Percentiles rank a stretch among this genome's conserved stretches.
These are phyloP conservation scores for Adineta ricciae DNA, from an alignment of 2,888 invertebrate genomes.

Conservation along the genomic window DNA sequence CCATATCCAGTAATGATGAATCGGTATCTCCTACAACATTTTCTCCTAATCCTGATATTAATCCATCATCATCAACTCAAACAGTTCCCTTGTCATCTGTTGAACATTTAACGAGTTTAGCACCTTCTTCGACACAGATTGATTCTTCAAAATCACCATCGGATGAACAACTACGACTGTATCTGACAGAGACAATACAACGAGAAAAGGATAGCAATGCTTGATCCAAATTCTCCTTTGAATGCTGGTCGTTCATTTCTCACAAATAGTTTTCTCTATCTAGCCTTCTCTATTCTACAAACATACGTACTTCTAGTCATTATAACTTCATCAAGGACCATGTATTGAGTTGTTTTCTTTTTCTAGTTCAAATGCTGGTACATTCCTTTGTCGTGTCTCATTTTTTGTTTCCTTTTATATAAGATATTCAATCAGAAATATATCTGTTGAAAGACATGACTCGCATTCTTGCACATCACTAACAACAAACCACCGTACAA, in stretches of 20 bases:
- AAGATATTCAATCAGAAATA: background rate
- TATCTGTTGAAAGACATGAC: background rate
- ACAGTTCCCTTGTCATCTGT: background rate
- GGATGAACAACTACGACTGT: background rate
- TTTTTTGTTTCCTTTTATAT: background rate
- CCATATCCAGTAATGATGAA: background rate
- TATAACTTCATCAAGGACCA: background rate
- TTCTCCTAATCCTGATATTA: background rate
- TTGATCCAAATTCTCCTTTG: background rate
- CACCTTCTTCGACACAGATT: background rate
- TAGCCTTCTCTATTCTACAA: background rate
- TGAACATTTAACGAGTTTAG: no score
- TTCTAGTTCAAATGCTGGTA: background rate
- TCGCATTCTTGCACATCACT: no score
- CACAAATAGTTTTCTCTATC: background rate
- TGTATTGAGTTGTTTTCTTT: background rate
- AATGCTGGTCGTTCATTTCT: background rate
- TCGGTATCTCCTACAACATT: background rate
- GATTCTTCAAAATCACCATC: background rate
- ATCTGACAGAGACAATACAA: constrained; percentile 12
- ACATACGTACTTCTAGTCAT: background rate
- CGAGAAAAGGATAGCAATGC: constrained; percentile 6
- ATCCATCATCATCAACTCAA: background rate
- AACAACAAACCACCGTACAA: no score
- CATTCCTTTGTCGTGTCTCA: background rate